Percentiles rank a stretch among this genome's conserved stretches.
Conservation (phyloP, 2,888 invertebrate genomes). For the Dinocampus coccinellae region DNA sequence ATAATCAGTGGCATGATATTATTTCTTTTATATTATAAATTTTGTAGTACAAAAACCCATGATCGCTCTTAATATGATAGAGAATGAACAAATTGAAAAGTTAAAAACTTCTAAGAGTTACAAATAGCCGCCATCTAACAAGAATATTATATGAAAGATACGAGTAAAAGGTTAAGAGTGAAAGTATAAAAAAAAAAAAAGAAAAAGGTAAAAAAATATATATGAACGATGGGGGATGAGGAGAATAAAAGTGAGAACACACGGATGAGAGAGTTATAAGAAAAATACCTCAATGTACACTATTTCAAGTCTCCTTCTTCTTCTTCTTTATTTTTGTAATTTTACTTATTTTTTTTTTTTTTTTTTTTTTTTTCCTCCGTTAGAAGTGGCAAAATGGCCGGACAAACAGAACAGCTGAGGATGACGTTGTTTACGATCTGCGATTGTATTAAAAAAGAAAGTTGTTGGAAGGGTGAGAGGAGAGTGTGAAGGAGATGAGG, state of each 20-base stretch:
- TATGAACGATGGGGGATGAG: not conserved
- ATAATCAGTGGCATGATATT: too few species aligned
- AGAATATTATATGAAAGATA: not conserved
- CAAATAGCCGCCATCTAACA: not conserved
- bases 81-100: not conserved
- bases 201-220: not conserved
- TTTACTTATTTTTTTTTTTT: too few species aligned
- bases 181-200: not conserved
- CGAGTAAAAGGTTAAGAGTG: not conserved
- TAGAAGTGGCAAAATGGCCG: conserved; percentile 47
- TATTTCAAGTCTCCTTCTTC: conserved; percentile 16
- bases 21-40: not conserved
- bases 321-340: too few species aligned
- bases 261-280: conserved; percentile 22
- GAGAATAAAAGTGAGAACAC: not conserved
- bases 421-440: conserved; percentile 60
- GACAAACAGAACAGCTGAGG: conserved; percentile 54
- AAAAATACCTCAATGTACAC: conserved; percentile 2
- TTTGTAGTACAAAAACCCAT: not conserved
- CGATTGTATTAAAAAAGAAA: conserved; percentile 58
- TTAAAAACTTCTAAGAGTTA: not conserved
- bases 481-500: not conserved
- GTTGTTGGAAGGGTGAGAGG: conserved; percentile 16
- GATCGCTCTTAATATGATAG: not conserved
- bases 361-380: too few species aligned